A percentile compares a stretch with the other conserved stretches of the same genome.
phyloP scores from a whole-genome alignment of 1,140 invertebrate species.

The Glossosoma conforme region DNA sequence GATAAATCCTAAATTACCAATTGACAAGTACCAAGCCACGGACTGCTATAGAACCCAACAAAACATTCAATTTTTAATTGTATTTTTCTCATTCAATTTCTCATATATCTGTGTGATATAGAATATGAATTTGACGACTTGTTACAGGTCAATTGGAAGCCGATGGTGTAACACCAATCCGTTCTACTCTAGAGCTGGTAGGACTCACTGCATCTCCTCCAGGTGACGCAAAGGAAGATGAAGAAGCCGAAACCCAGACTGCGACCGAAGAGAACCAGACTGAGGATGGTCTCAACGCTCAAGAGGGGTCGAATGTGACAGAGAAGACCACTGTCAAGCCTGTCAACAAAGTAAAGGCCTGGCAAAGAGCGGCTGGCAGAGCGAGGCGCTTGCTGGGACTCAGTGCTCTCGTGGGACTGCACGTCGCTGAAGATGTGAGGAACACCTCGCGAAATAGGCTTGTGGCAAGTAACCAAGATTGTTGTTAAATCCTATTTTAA shows the following conservation, averaged over 20 bases:
- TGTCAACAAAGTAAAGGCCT: slow-evolving; percentile 36
- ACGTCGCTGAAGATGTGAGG: slow-evolving; percentile 59
- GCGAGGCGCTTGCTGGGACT: slow-evolving; percentile 53
- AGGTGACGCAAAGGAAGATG: slow-evolving; percentile 32
- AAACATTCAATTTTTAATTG: too few species aligned
- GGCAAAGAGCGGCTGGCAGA: slow-evolving; percentile 48
- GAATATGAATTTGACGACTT: too few species aligned
- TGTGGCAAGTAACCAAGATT: slow-evolving; percentile 52
- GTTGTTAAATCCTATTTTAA: too few species aligned
- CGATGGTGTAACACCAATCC: slow-evolving; percentile 54
- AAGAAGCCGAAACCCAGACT: not conserved
- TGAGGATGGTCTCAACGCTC: not conserved
- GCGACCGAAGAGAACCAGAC: not conserved
- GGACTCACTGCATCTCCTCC: slow-evolving; percentile 49
- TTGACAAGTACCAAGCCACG: too few species aligned
- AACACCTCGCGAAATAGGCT: slow-evolving; percentile 59
- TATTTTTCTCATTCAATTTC: too few species aligned
- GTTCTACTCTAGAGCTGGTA: slow-evolving; percentile 45
- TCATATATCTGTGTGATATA: too few species aligned
- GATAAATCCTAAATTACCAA: too few species aligned
- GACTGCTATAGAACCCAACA: too few species aligned
- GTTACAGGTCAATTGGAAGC: slow-evolving; percentile 52
- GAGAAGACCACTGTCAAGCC: slow-evolving; percentile 3
- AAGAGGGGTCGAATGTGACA: not conserved
- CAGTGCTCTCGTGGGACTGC: slow-evolving; percentile 57